phyloP scores from a whole-genome alignment of 2,888 invertebrate genomes.

The Taenaris catops region DNA sequence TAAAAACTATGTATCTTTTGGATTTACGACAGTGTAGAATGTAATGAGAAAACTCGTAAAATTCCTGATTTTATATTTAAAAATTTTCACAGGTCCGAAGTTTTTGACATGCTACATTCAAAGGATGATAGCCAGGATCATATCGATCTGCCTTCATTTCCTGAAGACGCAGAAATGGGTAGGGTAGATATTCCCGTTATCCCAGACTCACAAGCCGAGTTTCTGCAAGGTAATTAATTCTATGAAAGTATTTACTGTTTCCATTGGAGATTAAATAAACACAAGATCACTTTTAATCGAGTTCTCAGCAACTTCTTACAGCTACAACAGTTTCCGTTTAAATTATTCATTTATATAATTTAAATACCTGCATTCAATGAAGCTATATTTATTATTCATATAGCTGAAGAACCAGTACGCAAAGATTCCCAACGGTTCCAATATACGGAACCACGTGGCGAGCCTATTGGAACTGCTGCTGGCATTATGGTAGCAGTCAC shows the following conservation, averaged over 20 bases:
- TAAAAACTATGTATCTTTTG: too few species aligned
- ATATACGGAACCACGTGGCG: constrained; percentile 36
- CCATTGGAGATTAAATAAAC: too few species aligned
- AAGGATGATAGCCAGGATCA: constrained; percentile 58
- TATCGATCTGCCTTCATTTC: constrained; percentile 57
- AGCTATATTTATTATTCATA: too few species aligned
- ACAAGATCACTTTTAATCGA: too few species aligned
- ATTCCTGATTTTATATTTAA: too few species aligned
- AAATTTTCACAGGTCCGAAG: constrained; percentile 63
- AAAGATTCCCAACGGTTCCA: constrained; percentile 46
- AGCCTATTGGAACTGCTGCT: constrained; percentile 55
- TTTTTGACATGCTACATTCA: constrained; percentile 73
- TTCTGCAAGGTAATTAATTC: constrained; percentile 63
- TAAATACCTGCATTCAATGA: too few species aligned
- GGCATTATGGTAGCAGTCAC: constrained; percentile 67
- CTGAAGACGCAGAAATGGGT: constrained; percentile 56
- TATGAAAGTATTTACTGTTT: too few species aligned
- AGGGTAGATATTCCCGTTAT: constrained; percentile 40
- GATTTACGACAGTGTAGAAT: too few species aligned
- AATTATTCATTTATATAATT: too few species aligned
- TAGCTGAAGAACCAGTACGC: constrained; percentile 39
- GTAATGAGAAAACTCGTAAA: too few species aligned
- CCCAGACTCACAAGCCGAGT: constrained; percentile 60
- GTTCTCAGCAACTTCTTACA: too few species aligned
- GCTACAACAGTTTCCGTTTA: too few species aligned